These are phyloP conservation scores for Quadroppia sp. DNA, from an alignment of 2,888 invertebrate genomes.

Conservation along the genomic window DNA sequence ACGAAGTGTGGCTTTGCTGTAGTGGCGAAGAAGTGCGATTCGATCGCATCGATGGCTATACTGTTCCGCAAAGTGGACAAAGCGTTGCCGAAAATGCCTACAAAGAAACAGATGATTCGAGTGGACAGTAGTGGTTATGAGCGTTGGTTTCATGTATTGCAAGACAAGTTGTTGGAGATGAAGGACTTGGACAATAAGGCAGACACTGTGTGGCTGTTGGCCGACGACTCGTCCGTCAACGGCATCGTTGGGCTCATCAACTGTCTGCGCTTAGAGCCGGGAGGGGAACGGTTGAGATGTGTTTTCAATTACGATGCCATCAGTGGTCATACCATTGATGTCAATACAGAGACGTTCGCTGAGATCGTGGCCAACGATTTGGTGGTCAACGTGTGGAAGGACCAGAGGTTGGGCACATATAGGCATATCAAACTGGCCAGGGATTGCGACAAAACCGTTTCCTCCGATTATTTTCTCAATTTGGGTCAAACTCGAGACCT, in stretches of 20 bases:
- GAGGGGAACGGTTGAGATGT: conserved; percentile 49
- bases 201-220: conserved; percentile 55
- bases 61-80: conserved; percentile 61
- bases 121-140: conserved; percentile 36
- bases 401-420: conserved; percentile 70
- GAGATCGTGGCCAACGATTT: conserved; percentile 53
- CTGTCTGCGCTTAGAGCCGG: conserved; percentile 55
- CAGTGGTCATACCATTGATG: conserved; percentile 48
- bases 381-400: conserved; percentile 60
- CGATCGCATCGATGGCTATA: conserved; percentile 57
- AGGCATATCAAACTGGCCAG: conserved; percentile 84
- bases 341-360: conserved; percentile 27
- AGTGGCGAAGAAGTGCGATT: conserved; percentile 60
- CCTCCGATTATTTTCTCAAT: background rate
- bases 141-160: conserved; percentile 73
- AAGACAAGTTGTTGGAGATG: conserved; percentile 52
- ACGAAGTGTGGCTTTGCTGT: conserved; percentile 23
- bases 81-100: background rate
- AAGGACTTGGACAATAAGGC: conserved; percentile 46
- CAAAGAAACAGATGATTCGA: conserved; percentile 36
- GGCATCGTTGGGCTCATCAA: conserved; percentile 57
- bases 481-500: background rate
- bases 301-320: conserved; percentile 38
- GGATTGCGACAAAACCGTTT: background rate
- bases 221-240: conserved; percentile 51